phyloP scores from a whole-genome alignment of 1,140 invertebrate genomes.

The Dendrolimus punctatus region DNA sequence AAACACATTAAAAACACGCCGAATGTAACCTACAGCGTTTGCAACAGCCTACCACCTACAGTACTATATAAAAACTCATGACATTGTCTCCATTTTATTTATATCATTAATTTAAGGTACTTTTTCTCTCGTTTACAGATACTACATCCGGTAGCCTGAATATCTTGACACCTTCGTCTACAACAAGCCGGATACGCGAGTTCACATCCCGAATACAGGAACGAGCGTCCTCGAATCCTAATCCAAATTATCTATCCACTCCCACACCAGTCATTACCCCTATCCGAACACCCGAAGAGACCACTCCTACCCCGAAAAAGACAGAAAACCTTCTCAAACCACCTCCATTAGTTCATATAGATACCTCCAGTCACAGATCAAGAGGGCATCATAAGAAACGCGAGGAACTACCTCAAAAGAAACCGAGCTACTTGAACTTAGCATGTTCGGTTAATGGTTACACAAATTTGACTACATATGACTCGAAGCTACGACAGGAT shows the following conservation, averaged over 20 bases:
- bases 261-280: slow-evolving; percentile 38
- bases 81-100: not conserved
- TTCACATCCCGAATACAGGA: slow-evolving; percentile 73
- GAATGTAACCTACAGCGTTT: no score
- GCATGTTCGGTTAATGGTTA: slow-evolving; percentile 94
- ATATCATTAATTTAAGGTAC: not conserved
- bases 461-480: slow-evolving; percentile 87
- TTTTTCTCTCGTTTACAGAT: slow-evolving; percentile 41
- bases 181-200: slow-evolving; percentile 72
- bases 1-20: no score
- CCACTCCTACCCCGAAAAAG: slow-evolving; percentile 42
- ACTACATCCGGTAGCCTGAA: slow-evolving; percentile 73
- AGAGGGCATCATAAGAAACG: slow-evolving; percentile 51
- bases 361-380: slow-evolving; percentile 50
- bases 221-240: slow-evolving; percentile 54
- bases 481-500: slow-evolving; percentile 82
- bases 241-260: slow-evolving; percentile 29
- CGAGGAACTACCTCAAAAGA: slow-evolving; percentile 53
- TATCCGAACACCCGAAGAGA: slow-evolving; percentile 43
- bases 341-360: slow-evolving; percentile 51
- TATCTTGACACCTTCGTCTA: slow-evolving; percentile 73
- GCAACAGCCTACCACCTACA: no score
- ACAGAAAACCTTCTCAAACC: slow-evolving; percentile 57
- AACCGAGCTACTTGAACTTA: slow-evolving; percentile 88
- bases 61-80: not conserved